These are phyloP conservation scores for Lichenostomus cassidix DNA, from an alignment of 2,113 vertebrate species.

Conservation along the genomic window DNA sequence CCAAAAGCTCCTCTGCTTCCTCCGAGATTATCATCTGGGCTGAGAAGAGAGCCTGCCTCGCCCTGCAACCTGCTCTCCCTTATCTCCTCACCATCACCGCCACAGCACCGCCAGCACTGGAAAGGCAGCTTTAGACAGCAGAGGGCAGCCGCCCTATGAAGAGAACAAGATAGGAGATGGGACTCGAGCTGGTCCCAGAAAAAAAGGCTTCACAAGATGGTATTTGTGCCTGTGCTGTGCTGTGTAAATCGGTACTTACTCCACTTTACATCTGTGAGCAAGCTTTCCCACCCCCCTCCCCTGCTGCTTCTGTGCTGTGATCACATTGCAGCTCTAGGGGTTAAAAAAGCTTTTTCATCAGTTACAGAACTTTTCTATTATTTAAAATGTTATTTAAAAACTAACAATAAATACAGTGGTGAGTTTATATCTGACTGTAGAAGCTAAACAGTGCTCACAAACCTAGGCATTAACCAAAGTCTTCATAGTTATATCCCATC, in stretches of 20 bases:
- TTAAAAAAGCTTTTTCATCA: neutral
- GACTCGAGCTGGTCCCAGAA: neutral
- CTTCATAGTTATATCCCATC: neutral
- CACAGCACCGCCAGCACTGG: neutral
- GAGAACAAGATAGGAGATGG: neutral
- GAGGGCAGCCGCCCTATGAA: constrained; percentile 53
- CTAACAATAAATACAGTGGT: neutral
- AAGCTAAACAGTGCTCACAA: neutral
- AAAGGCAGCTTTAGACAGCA: constrained; percentile 44
- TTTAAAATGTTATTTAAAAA: neutral
- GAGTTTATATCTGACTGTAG: neutral
- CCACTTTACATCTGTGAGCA: neutral
- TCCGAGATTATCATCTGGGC: neutral
- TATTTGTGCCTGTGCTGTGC: neutral
- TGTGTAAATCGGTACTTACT: neutral
- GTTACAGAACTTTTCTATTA: neutral
- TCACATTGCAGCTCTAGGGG: neutral
- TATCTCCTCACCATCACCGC: neutral
- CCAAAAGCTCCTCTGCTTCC: neutral
- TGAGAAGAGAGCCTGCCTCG: neutral
- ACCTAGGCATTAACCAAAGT: neutral
- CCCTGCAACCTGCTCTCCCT: neutral
- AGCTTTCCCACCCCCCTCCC: neutral
- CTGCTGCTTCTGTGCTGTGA: neutral
- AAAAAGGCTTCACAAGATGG: neutral